phyloP scores from a whole-genome alignment of 2,888 invertebrate species.

The Sarcophaga carnaria region DNA sequence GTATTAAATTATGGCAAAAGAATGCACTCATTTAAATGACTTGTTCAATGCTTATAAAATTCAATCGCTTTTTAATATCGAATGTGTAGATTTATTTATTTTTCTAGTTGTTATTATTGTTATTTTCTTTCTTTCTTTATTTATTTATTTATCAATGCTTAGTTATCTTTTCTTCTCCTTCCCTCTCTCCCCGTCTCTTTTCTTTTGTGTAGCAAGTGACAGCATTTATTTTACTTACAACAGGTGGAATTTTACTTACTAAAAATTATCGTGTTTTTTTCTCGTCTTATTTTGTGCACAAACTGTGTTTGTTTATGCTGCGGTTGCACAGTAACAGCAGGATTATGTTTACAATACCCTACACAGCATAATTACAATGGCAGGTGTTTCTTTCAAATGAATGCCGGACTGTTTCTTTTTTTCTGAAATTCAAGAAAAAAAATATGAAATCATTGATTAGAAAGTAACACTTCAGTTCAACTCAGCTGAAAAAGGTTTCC shows the following conservation, averaged over 20 bases:
- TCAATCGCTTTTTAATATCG: constrained; percentile 47
- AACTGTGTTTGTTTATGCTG: constrained; percentile 12
- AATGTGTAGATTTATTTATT: constrained; percentile 35
- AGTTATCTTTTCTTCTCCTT: constrained; percentile 48
- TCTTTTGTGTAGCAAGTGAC: constrained; percentile 57
- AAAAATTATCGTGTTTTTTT: constrained; percentile 17
- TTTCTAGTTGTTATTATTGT: constrained; percentile 38
- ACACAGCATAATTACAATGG: constrained; percentile 25
- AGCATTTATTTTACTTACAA: constrained; percentile 55
- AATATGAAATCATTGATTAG: not conserved
- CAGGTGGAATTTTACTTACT: constrained; percentile 66
- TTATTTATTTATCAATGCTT: constrained; percentile 56
- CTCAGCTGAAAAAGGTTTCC: not conserved
- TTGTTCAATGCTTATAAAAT: constrained; percentile 42
- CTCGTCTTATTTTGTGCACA: not conserved
- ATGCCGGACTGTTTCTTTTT: not conserved
- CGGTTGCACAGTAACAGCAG: constrained; percentile 35
- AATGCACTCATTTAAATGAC: constrained; percentile 34
- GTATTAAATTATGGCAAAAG: not conserved
- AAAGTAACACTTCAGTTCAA: not conserved
- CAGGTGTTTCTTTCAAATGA: constrained; percentile 45
- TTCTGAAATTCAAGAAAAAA: constrained; percentile 12
- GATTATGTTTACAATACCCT: constrained; percentile 47
- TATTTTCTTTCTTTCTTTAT: constrained; percentile 22
- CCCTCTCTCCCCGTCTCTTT: too few species aligned